phyloP scores from a whole-genome alignment of 2,113 vertebrate species.

The Malurus elegans region DNA sequence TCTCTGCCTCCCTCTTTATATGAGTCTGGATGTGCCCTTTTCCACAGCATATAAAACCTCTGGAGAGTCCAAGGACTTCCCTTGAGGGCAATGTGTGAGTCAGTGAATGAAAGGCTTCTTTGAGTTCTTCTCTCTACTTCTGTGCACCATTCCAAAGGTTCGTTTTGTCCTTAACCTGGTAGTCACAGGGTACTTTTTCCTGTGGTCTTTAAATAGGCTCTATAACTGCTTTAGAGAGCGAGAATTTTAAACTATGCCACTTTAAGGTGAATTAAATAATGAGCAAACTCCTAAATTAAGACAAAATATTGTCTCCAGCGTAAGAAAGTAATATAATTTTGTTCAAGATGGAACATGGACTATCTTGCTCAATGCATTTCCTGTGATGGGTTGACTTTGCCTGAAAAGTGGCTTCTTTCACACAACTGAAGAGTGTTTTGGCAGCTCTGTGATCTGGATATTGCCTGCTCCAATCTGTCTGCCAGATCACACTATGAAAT shows the following conservation, averaged over 20 bases:
- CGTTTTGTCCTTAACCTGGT: neutral
- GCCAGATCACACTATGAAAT: neutral
- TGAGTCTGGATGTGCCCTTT: neutral
- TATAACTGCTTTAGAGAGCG: neutral
- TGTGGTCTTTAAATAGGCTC: fast-evolving
- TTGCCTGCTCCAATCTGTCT: neutral
- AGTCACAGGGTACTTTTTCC: neutral
- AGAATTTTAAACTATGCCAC: neutral
- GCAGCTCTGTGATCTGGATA: neutral
- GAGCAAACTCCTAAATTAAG: neutral
- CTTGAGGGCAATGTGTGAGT: neutral
- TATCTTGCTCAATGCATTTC: neutral
- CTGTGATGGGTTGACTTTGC: neutral
- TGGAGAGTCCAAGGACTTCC: neutral
- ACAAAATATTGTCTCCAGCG: neutral
- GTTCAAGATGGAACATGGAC: neutral
- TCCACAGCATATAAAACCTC: neutral
- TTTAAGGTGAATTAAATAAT: neutral
- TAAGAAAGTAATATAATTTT: neutral
- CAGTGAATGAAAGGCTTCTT: neutral
- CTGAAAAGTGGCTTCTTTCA: neutral
- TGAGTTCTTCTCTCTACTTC: neutral
- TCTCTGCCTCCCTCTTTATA: neutral
- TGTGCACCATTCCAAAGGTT: neutral
- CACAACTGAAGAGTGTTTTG: neutral